Evolutionary conservation across 1,140 invertebrate species (phyloP).

Genomic region (Drosophila subobscura): DNA sequence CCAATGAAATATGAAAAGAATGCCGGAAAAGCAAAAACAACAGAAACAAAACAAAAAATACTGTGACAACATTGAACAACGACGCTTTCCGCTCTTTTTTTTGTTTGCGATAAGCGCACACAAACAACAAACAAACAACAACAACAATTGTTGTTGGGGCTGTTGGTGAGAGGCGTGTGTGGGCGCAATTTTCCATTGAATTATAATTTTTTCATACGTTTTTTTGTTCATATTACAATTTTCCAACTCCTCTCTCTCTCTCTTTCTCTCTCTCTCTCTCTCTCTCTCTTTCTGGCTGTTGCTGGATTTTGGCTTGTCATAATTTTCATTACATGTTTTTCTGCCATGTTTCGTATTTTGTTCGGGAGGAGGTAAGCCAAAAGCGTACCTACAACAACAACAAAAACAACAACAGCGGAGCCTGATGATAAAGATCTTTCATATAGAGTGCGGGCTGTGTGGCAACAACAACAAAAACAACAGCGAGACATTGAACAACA

Average conservation of each 20-base stretch:
- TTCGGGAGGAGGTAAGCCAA: slow-evolving; percentile 44
- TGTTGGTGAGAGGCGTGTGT: slow-evolving; percentile 55
- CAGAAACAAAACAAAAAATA: slow-evolving; percentile 20
- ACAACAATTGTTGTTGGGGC: slow-evolving; percentile 48
- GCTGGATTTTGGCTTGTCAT: slow-evolving; percentile 72
- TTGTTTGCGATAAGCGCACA: slow-evolving; percentile 51
- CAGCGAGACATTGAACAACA: slow-evolving; percentile 50
- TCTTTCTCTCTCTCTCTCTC: slow-evolving; percentile 13
- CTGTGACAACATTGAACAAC: slow-evolving; percentile 53
- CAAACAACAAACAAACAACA: slow-evolving; percentile 42
- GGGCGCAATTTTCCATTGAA: slow-evolving; percentile 83
- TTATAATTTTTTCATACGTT: slow-evolving; percentile 64
- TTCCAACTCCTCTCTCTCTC: slow-evolving; percentile 9
- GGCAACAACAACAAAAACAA: slow-evolving; percentile 50
- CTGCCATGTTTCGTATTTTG: slow-evolving; percentile 63
- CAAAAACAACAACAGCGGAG: not conserved
- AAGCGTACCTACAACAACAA: slow-evolving; percentile 50
- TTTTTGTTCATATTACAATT: slow-evolving; percentile 51
- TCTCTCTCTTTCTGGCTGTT: slow-evolving; percentile 27
- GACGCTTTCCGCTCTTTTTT: slow-evolving; percentile 61
- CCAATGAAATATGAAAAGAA: slow-evolving; percentile 43
- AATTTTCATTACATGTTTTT: slow-evolving; percentile 81
- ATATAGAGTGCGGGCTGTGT: slow-evolving; percentile 65
- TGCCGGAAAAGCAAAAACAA: slow-evolving; percentile 11
- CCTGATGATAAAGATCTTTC: slow-evolving; percentile 78